Evolutionary conservation across 2,797 vertebrate genomes (phyloP), one percentile per base, ranked within the genome.

Genomic region (Tympanoctomys barrerae): DNA sequence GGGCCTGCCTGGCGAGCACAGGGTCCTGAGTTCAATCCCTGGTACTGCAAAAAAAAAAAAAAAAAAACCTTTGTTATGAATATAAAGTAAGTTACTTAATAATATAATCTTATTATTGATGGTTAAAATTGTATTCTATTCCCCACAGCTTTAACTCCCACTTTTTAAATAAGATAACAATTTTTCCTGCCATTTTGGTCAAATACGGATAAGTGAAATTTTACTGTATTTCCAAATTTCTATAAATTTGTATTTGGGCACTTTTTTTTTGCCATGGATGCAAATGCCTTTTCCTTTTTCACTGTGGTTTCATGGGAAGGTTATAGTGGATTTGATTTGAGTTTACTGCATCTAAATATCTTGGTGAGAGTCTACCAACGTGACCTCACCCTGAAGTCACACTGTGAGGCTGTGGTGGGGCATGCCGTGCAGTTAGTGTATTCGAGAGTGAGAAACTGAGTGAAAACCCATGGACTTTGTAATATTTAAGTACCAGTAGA

Each of bases 151-250:
- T 28, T 61, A 24, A 86, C 49, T 82, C 13, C 11, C 26, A 7
- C 5, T n/a, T 84, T 89, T 91, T 33, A 5, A 94, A 70, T 84
- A 33, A 49, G 36, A 22, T 84, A 46, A 68, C n/a, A 28, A 1
- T 82, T 81, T 70, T 95, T 85, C 49, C 57, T 87, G 64, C 31
- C 84, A 80, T 86, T 93, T 96, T 16, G 90, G 24, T 89, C 59
- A 70, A 26, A n/a, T 4, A 0, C 68, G 21, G 5, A 86, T 90
- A 89, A 93, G 62, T 97, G 33, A 95, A n/a, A 81, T 94, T 97
- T 97, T 94, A 90, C 75, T 93, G 1, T 96, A 93, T 87, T 96
- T 96, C 90, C 87, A 86, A 42, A 86, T 85, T 86, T 93, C 73
- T 94, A 0, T 91, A 81, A 68, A 4, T 96, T 95, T 92, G 24